A percentile compares a stretch with the other conserved stretches of the same genome.
phyloP scores from a whole-genome alignment of 2,113 vertebrate genomes.

The Sceloporus undulatus region DNA sequence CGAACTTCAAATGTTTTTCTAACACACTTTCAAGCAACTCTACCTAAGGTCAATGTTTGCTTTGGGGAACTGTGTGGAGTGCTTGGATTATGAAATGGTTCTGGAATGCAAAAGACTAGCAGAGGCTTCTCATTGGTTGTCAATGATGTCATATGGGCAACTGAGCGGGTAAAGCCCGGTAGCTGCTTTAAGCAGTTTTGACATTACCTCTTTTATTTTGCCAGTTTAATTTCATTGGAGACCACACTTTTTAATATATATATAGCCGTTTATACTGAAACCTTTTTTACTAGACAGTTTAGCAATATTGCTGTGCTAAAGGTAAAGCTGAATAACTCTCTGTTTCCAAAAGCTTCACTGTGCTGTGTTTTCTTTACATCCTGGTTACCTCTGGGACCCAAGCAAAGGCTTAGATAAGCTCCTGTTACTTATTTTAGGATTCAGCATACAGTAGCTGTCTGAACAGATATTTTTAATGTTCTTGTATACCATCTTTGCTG shows the following conservation, averaged over 20 bases:
- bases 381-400: not conserved
- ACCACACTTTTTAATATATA: not conserved
- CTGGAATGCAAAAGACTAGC: slow-evolving; percentile 41
- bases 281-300: slow-evolving; percentile 23
- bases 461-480: not conserved
- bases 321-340: slow-evolving; percentile 28
- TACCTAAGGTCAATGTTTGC: slow-evolving; percentile 20
- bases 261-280: slow-evolving; percentile 18
- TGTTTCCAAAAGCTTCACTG: slow-evolving; percentile 21
- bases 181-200: slow-evolving; percentile 35
- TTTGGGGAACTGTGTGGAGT: slow-evolving; percentile 5
- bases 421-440: not conserved
- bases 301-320: slow-evolving; percentile 20
- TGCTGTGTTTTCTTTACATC: slow-evolving; percentile 30
- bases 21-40: slow-evolving; percentile 11
- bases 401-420: slow-evolving; percentile 16
- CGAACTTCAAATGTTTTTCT: slow-evolving; percentile 21
- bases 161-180: slow-evolving; percentile 39
- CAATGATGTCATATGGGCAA: slow-evolving; percentile 45
- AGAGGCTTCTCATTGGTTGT: not conserved
- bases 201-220: not conserved
- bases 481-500: not conserved
- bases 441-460: not conserved
- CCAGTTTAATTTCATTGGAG: slow-evolving; percentile 35
- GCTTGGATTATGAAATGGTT: slow-evolving; percentile 42